Conservation (phyloP, 2,113 vertebrate genomes). For the Serilophus lunatus region DNA sequence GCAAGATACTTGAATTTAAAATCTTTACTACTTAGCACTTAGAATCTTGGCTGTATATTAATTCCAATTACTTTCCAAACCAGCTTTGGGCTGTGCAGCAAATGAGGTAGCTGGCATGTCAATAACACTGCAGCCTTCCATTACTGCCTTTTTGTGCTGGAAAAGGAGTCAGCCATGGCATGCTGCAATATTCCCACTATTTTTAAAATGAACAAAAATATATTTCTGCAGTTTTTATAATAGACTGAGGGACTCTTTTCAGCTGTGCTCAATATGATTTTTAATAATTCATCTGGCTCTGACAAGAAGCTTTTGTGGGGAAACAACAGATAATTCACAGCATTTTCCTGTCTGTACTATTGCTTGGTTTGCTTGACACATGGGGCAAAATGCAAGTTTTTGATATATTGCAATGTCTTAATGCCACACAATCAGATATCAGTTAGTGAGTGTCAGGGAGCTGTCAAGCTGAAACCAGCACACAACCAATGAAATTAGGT, state of each 20-base stretch:
- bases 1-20: slow-evolving; percentile 21
- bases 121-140: not conserved
- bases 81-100: slow-evolving; percentile 31
- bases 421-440: not conserved
- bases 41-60: slow-evolving; percentile 24
- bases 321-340: not conserved
- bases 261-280: not conserved
- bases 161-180: not conserved
- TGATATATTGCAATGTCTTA: not conserved
- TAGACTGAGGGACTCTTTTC: not conserved
- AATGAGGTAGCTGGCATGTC: slow-evolving; percentile 31
- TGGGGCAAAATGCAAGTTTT: not conserved
- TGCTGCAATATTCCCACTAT: not conserved
- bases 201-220: slow-evolving; percentile 23
- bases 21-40: slow-evolving; percentile 12
- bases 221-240: not conserved
- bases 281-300: not conserved
- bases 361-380: not conserved
- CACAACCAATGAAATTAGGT: not conserved
- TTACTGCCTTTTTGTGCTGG: slow-evolving; percentile 11
- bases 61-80: slow-evolving; percentile 45
- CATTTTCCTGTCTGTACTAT: not conserved
- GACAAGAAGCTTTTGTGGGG: not conserved
- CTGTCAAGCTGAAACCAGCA: not conserved
- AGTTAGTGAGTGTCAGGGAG: not conserved